A percentile compares a stretch with the other conserved stretches of the same genome.
Evolutionary conservation across 2,888 invertebrate species (phyloP).

Genomic region (Cryptocephalus primarius): DNA sequence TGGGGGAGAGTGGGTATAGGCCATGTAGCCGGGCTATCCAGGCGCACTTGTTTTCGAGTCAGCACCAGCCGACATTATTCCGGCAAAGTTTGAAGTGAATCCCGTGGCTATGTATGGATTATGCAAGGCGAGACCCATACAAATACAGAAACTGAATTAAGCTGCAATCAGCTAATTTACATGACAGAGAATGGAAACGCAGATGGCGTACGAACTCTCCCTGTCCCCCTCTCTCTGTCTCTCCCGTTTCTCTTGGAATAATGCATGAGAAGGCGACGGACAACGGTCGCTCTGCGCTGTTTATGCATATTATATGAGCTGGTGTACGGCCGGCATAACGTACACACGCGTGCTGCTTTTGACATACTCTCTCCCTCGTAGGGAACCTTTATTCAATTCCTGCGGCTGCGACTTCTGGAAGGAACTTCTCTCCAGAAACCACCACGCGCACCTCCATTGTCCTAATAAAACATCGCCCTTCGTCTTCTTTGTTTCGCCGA

Average conservation of each 20-base stretch:
- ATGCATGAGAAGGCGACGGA: constrained; percentile 34
- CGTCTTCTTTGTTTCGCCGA: constrained; percentile 3
- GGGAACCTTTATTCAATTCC: constrained; percentile 18
- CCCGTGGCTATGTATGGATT: constrained; percentile 13
- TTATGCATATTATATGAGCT: constrained; percentile 32
- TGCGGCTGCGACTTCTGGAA: constrained; percentile 14
- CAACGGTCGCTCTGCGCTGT: constrained; percentile 16
- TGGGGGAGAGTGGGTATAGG: too few relatives aligned
- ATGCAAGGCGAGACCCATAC: constrained; percentile 21
- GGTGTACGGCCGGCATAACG: constrained; percentile 5
- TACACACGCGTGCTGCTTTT: constrained; percentile 20
- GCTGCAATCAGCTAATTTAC: constrained; percentile 22
- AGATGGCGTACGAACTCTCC: constrained; percentile 17
- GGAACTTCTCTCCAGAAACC: constrained; percentile 1
- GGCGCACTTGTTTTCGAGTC: neutral
- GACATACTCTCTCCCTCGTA: constrained; percentile 16
- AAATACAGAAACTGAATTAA: constrained; percentile 16
- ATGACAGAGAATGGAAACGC: constrained; percentile 20
- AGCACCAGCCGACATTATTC: neutral
- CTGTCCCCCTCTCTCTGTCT: constrained; percentile 13
- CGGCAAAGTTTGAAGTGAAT: too few relatives aligned
- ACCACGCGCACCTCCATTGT: constrained; percentile 13
- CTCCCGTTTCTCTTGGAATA: constrained; percentile 24
- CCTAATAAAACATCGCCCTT: constrained; percentile 7
- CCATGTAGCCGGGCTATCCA: too few relatives aligned